Base-by-base conservation (phyloP, 2,888 invertebrate species). In the Halocaridina rubra region DNA sequence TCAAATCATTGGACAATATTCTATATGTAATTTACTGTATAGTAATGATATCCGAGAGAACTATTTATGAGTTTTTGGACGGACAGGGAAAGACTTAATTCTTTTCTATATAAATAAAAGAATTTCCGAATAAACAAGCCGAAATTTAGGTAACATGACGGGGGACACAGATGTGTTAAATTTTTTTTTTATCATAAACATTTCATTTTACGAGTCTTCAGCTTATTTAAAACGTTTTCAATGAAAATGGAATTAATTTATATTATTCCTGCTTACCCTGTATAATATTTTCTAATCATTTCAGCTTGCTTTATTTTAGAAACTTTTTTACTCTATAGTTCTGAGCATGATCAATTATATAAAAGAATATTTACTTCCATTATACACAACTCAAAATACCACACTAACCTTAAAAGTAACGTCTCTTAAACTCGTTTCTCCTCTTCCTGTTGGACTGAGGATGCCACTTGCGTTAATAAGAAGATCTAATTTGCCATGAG, bases 401-500 rank as follows among this genome's bases (percentile, higher is more conserved):
- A 27, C 16, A 10, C 64, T 80, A 7, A 81, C 81, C 80, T 84
- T 29, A 57, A 78, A 72, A 10, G 61, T 72, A 1, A 88, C 88
- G 61, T 88, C 88, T 29, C 74, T 79, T 30, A 88, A 57, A 24
- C 88, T 85, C 10, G 88, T 88, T 59, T 88, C 88, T 19, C 88
- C 88, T 53, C 78, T 76, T 29, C 88, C 88, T 13, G 84, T 79
- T 5, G 88, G 88, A 84, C 88, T 88, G 10, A 88, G 74, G 13
- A 88, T 87, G n/a, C 85, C 88, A 46, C 85, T 85, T n/a, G 80
- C 84, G 80, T 88, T 88, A 30, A 88, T 64, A 16, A 88, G 86
- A 19, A 88, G 84, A n/a, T 88, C 88, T 19, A 88, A 46, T 32
- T 78, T 79, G 10, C 81, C 80, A 67, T 69, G 72, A 4, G 74